A percentile compares a stretch with the other conserved stretches of the same genome.
These are phyloP conservation scores for Hoplodrina blanda DNA, from an alignment of 2,888 invertebrate species.

Conservation along the genomic window DNA sequence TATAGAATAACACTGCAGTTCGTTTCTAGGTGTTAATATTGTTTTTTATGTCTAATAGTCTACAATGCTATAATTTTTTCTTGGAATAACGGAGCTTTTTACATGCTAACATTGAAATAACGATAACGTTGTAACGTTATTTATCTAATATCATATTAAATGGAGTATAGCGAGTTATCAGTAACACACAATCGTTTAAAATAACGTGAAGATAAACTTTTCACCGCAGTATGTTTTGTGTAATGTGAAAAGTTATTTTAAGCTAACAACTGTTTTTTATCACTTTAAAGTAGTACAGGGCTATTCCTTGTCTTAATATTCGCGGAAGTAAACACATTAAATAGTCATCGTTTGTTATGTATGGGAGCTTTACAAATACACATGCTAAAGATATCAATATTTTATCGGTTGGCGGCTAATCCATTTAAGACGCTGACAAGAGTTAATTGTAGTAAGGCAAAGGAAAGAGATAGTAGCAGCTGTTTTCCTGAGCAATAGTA, in stretches of 20 bases:
- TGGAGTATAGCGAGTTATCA: conserved; percentile 9
- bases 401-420: background rate
- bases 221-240: conserved; percentile 18
- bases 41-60: no score
- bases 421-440: background rate
- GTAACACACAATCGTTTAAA: conserved; percentile 10
- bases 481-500: background rate
- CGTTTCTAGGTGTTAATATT: no score
- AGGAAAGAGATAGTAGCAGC: background rate
- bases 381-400: background rate
- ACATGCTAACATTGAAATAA: no score
- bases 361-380: background rate
- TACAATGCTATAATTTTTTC: no score
- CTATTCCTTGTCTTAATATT: conserved; percentile 15
- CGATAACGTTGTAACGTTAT: no score
- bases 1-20: no score
- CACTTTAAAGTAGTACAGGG: conserved; percentile 15
- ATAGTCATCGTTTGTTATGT: conserved; percentile 8
- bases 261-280: conserved; percentile 35
- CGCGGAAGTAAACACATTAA: conserved; percentile 18
- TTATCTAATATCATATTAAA: no score
- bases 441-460: background rate
- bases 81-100: no score
- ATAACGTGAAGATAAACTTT: conserved; percentile 14
- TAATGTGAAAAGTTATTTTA: conserved; percentile 24